Evolutionary conservation across 1,140 invertebrate species (phyloP), one percentile per base, ranked within the genome.

Genomic region (Penaeus japonicus): DNA sequence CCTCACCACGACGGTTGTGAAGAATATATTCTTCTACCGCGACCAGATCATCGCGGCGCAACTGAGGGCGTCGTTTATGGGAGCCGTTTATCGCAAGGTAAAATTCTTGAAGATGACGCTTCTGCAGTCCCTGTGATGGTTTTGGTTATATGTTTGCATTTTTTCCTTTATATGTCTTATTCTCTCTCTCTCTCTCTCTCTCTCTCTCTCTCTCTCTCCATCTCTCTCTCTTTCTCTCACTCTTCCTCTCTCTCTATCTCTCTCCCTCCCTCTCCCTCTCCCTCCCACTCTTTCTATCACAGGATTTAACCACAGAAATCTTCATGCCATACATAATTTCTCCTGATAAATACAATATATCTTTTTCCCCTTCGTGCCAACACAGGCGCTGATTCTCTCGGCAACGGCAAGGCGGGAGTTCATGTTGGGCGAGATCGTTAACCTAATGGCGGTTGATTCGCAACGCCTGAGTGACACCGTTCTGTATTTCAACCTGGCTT

Each of bases 371-470:
- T 47, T 47, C 47, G 2, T 39, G 35, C 35, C 47, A 7, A 47
- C 47, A 77, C 86, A 88, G 86, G 79, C 86, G 20, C 53, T 88
- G 10, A 30, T 75, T 0, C 53, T 88, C 10, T 88, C 86, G 10
- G 27, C 57, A 65, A 62, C 91, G 20, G 90, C 92, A 18, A 87
- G 90, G 18, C 91, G 91, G 85, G 91, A 92, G 20, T 96, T 96
- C 5, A 98, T 97, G 0, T 96, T 97, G n/a, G 97, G 97, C 78
- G 97, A 98, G 94, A 96, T 96, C 91, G 97, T 98, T 1, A 98
- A 98, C 92, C 93, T 98, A 75, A 98, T 98, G 97, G 95, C 97
- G 1, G 96, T 97, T 0, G 96, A 98, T 92, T 94, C 95, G 1
- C 95, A 96, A 91, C 93, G 96, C 91, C 96, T 98, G 91, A 95